A percentile compares a stretch with the other conserved stretches of the same genome.
These are phyloP conservation scores for Neotoma lepida DNA, from an alignment of 2,113 vertebrate species.

Conservation along the genomic window DNA sequence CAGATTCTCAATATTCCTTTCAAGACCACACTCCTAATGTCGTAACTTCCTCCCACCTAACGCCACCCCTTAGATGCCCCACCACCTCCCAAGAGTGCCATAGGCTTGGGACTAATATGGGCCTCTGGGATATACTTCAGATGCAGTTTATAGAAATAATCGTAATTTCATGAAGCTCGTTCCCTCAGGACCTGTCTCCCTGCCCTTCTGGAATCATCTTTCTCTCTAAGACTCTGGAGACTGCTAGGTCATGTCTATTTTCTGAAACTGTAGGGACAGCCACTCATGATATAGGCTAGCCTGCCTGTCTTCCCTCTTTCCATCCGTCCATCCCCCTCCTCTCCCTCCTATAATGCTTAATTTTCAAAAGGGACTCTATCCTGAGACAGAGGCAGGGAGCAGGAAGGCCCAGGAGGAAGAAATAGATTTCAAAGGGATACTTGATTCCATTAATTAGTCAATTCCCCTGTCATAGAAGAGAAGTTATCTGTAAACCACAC, in stretches of 20 bases:
- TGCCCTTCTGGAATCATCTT: background rate
- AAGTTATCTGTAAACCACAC: constrained; percentile 69
- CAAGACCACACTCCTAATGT: background rate
- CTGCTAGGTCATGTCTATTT: background rate
- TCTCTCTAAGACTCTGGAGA: constrained; percentile 10
- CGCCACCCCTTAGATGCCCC: background rate
- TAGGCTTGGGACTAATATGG: background rate
- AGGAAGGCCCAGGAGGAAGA: background rate
- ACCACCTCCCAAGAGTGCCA: background rate
- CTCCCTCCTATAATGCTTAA: background rate
- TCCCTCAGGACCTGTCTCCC: background rate
- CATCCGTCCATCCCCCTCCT: background rate
- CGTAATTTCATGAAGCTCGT: background rate
- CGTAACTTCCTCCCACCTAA: background rate
- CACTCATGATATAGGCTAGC: constrained; percentile 33
- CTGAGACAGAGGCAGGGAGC: background rate
- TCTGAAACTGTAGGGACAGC: constrained; percentile 41
- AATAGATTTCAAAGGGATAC: constrained; percentile 59
- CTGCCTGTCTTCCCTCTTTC: background rate
- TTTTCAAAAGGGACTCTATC: background rate
- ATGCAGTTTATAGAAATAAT: background rate
- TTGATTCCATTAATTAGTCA: constrained; percentile 75
- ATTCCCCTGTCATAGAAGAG: constrained; percentile 65
- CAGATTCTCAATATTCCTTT: background rate
- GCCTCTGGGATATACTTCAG: background rate